Evolutionary conservation across 2,113 vertebrate genomes (phyloP), one percentile per base, ranked within the genome.

Genomic region (Anas platyrhynchos): DNA sequence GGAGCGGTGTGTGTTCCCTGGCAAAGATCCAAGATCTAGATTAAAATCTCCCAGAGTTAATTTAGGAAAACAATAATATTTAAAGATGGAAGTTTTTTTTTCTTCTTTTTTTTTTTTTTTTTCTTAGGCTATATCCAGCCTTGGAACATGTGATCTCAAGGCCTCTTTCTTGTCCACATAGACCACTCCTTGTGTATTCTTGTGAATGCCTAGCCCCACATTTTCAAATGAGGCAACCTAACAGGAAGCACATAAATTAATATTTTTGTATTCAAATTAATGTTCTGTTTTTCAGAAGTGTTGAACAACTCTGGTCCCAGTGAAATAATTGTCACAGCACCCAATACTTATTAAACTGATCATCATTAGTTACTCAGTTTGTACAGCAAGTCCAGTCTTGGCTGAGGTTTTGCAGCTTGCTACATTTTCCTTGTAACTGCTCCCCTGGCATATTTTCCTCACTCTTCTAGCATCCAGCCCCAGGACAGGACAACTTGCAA

Each of bases 31-130:
- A 96, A 91, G 80, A 93, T 97, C 94, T 96, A 94, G 96, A 96
- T 97, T 94, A 96, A 96, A 96, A 97, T 96, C 94, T 96, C 90
- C 20, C 66, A 72, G 92, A 96, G 96, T 94, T 96, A 97, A 96
- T 96, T 96, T 96, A 96, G 88, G 94, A 94, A 96, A 96, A 97
- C 96, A 96, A 95, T 95, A 96, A 96, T 92, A 97, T 96, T 94
- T 96, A 83, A 93, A 93, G 48, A 87, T 97, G 54, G 86, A 88
- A 96, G 81, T 12, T 41, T 41, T 41, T 41, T 41, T 41, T 41
- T 41, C 2, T 0, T 13, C 66, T 78, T 65, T 91, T 89, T 54
- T 2, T 41, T 63, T 91, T 89, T 54, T 2, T 13, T 74, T 78
- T 79, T 88, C 88, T 54, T 61, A 81, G 56, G 77, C 61, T 84